Base-by-base conservation (phyloP, 1,140 invertebrate species). In the Anagrus nilaparvatae region DNA sequence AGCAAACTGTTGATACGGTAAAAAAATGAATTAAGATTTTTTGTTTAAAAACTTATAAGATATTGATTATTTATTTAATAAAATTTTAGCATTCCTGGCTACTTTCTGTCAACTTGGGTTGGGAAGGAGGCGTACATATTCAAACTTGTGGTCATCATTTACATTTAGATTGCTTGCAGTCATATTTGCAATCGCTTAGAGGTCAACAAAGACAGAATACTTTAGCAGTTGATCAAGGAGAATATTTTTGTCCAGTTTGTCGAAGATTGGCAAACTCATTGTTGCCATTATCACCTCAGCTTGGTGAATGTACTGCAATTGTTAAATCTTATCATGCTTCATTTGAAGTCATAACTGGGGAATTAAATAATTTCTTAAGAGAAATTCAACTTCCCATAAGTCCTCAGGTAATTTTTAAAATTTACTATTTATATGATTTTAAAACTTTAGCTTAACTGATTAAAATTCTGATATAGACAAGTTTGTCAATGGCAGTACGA, bases 121-220 rank as follows among this genome's bases (percentile, higher is more conserved):
- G 87, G 82, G 87, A 92, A 62, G 88, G 87, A 43, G 92, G 92
- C 21, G 86, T 96, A 14, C 82, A 90, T 60, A 87, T 93, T n/a
- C 87, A 93, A 69, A 92, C 91, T 1, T 97, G 93, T 70, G 93
- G 92, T 9, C 93, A 97, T 67, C 89, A 95, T 63, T 70, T 97
- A 23, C 93, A 97, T 68, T 72, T 96, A 40, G 86, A 89, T 56
- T 97, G 93, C 67, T 77, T 93, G 47, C 82, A 83, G 58, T 82
- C 87, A 0, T 97, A 96, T 69, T 69, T 93, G 32, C 75, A 79
- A 44, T 88, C 89, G 5, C 67, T 96, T 29, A 73, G 80, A 36
- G 79, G 73, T 48, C 81, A 83, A 47, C 82, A 85, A 55, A 67
- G 84, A 10, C 80, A 78, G 30, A 76, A 80, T 58, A 82, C 73